Conservation (phyloP, 2,888 invertebrate species). For the Lochmaea crataegi region DNA sequence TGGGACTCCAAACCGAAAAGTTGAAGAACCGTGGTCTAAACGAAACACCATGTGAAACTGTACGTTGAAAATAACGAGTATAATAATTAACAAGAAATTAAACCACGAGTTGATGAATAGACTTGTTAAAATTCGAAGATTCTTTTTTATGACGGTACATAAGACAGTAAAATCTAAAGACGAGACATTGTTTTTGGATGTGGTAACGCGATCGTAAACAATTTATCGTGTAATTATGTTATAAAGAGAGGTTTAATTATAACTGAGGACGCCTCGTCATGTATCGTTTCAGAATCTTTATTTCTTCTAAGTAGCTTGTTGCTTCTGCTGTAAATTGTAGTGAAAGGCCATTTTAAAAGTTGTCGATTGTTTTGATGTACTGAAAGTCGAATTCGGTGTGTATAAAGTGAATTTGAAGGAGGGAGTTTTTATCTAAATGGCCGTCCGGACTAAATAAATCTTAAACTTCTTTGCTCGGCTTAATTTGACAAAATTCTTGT, state of each 20-base stretch:
- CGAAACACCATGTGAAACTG: background rate
- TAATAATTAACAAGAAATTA: background rate
- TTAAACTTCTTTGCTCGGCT: too few relatives aligned
- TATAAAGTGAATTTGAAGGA: too few relatives aligned
- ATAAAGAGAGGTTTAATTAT: background rate
- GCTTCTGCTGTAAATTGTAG: too few relatives aligned
- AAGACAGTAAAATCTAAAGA: constrained; percentile 9
- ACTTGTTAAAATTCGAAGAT: background rate
- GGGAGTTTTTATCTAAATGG: too few relatives aligned
- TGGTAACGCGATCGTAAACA: constrained; percentile 5
- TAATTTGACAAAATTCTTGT: too few relatives aligned
- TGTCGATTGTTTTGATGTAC: too few relatives aligned
- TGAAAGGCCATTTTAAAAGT: too few relatives aligned
- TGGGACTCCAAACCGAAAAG: background rate
- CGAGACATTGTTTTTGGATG: constrained; percentile 6
- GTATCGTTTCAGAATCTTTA: too few relatives aligned
- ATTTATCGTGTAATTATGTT: constrained; percentile 6
- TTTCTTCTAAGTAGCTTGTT: too few relatives aligned
- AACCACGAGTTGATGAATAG: background rate
- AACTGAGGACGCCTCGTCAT: background rate
- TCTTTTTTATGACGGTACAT: constrained; percentile 8
- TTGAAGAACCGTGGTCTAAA: background rate
- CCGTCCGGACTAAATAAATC: too few relatives aligned
- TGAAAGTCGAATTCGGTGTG: too few relatives aligned
- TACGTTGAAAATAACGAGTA: background rate